These are phyloP conservation scores for Prunella strophiata DNA, from an alignment of 2,797 vertebrate genomes.

Conservation along the genomic window DNA sequence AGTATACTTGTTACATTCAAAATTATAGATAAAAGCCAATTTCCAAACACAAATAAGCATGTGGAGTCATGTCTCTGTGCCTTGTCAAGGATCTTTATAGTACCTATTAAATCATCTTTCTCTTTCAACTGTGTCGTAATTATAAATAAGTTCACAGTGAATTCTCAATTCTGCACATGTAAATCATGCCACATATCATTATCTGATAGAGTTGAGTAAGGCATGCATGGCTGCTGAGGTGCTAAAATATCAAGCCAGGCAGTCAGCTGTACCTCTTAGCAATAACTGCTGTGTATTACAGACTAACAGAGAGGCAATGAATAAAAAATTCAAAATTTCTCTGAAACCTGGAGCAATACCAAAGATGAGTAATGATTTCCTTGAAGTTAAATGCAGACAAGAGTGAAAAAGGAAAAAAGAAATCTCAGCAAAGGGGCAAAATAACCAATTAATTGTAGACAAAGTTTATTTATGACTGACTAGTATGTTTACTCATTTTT, in stretches of 20 bases:
- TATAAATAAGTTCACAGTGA: slow-evolving; percentile 67
- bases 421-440: background rate
- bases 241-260: slow-evolving; percentile 31
- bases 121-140: slow-evolving; percentile 17
- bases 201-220: slow-evolving; percentile 68
- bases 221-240: slow-evolving; percentile 9
- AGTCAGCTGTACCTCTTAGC: slow-evolving; percentile 45
- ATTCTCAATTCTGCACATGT: slow-evolving; percentile 67
- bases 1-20: slow-evolving; percentile 14
- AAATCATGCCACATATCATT: slow-evolving; percentile 64
- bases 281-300: slow-evolving; percentile 40
- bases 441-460: background rate
- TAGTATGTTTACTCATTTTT: background rate
- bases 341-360: slow-evolving; percentile 29
- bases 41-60: slow-evolving; percentile 49
- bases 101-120: slow-evolving; percentile 60
- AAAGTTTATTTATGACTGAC: background rate
- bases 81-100: slow-evolving; percentile 59
- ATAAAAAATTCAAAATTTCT: slow-evolving; percentile 57
- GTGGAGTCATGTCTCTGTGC: background rate
- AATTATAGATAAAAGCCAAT: slow-evolving; percentile 50
- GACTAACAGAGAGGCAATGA: slow-evolving; percentile 47
- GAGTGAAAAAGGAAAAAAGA: background rate
- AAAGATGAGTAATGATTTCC: slow-evolving; percentile 52
- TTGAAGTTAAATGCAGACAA: slow-evolving; percentile 30